Base-by-base conservation (phyloP, 2,113 vertebrate species). In the Takifugu bimaculatus region DNA sequence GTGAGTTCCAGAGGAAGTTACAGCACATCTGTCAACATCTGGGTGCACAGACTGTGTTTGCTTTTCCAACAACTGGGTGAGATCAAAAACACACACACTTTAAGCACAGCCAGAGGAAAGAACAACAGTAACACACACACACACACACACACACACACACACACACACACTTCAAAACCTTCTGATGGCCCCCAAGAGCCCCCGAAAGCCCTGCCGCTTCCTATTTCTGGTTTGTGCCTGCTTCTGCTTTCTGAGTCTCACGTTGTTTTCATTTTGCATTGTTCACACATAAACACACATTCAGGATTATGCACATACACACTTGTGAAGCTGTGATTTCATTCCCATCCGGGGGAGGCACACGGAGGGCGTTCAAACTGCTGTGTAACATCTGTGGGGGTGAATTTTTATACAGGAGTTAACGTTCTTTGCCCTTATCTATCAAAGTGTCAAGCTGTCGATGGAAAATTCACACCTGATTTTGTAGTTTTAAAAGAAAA, bases 1-100 rank as follows among this genome's bases (percentile, higher is more conserved):
- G 42, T 7, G 55, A 52, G 29, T 43, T 78, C 63, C 63, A 69
- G 57, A 77, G 67, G 71, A 78, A 57, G 53, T 71, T 65, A 56
- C 62, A 28, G 25, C 78, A 88, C 91, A 92, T 89, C 91, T 91
- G 91, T 88, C 87, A 77, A 82, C 91, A 92, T 92, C 91, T 92
- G 90, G 89, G 78, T 63, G 59, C 81, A 70, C 90, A 91, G 88
- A 80, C 76, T 88, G 90, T 90, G 83, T 91, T 90, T 90, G 63
- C 80, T 91, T 86, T 48, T 83, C 66, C 65, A 85, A 85, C 88
- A 89, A 90, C 88, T 90, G 85, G 81, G 83, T 85, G 78, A 84
- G 75, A 81, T 81, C 61, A 79, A 75, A 85, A 73, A 84, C 79
- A 85, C 75, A 81, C 79, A 84, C 82, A 66, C 61, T 80, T 70